phyloP scores from a whole-genome alignment of 2,797 vertebrate genomes.

The Acrossocheilus wenchowensis region DNA sequence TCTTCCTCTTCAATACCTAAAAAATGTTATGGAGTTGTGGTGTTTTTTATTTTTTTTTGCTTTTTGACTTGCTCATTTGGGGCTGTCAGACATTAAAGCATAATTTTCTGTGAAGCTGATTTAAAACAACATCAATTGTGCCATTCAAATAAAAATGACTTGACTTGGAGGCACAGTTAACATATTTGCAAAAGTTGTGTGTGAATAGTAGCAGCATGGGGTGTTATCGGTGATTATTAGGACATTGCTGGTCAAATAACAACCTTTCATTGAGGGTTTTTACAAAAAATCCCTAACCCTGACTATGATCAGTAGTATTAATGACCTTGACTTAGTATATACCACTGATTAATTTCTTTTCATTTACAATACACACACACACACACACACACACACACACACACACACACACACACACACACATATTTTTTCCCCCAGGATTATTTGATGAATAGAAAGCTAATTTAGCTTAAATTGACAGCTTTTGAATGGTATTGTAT shows the following conservation, averaged over 20 bases:
- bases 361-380: neutral
- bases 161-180: neutral
- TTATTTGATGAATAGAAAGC: no score
- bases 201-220: neutral
- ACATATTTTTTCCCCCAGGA: no score
- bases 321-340: neutral
- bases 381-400: no score
- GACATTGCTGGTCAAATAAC: neutral
- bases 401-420: no score
- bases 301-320: neutral
- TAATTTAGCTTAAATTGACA: no score
- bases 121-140: neutral
- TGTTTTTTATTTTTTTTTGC: no score
- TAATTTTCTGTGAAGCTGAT: neutral
- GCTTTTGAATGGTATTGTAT: no score
- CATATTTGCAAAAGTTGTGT: neutral
- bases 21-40: no score
- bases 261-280: neutral
- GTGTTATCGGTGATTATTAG: neutral
- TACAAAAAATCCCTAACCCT: neutral
- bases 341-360: fast-evolving
- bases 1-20: no score
- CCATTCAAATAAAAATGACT: neutral
- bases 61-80: neutral
- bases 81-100: neutral